Evolutionary conservation across 2,113 vertebrate genomes (phyloP).

Genomic region (Pterocles orientalis): DNA sequence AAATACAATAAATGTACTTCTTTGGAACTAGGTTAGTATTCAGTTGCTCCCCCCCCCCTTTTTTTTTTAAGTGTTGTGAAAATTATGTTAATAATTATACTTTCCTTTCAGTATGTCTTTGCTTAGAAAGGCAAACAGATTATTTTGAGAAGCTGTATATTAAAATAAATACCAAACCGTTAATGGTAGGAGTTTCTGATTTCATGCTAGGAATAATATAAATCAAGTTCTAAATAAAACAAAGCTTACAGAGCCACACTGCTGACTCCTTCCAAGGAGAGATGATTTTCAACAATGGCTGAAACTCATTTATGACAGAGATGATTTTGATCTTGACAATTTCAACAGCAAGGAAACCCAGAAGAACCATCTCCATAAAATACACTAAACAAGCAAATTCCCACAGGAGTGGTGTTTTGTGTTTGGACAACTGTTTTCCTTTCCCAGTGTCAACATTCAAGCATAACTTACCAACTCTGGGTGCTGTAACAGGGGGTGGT

Average conservation of each 20-base stretch:
- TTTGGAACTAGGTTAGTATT: not conserved
- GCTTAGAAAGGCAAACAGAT: not conserved
- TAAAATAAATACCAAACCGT: not conserved
- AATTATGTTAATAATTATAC: not conserved
- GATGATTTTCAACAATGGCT: not conserved
- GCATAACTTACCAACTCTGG: constrained; percentile 76
- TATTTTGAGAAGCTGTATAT: not conserved
- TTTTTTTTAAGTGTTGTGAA: not conserved
- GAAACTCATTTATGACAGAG: not conserved
- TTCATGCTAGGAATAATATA: not conserved
- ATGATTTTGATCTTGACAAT: not conserved
- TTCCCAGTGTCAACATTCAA: not conserved
- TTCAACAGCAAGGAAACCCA: not conserved
- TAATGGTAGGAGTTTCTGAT: not conserved
- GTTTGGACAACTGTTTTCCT: not conserved
- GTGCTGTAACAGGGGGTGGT: not conserved
- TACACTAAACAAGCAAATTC: not conserved
- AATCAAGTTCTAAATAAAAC: not conserved
- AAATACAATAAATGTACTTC: not conserved
- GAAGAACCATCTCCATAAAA: not conserved
- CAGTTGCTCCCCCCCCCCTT: too few relatives aligned
- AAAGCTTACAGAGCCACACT: not conserved
- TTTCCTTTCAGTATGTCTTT: not conserved
- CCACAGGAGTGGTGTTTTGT: not conserved
- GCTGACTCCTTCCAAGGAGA: not conserved